Percentiles rank a stretch among this genome's conserved stretches.
These are phyloP conservation scores for Parotia lawesii DNA, from an alignment of 2,113 vertebrate species.

Conservation along the genomic window DNA sequence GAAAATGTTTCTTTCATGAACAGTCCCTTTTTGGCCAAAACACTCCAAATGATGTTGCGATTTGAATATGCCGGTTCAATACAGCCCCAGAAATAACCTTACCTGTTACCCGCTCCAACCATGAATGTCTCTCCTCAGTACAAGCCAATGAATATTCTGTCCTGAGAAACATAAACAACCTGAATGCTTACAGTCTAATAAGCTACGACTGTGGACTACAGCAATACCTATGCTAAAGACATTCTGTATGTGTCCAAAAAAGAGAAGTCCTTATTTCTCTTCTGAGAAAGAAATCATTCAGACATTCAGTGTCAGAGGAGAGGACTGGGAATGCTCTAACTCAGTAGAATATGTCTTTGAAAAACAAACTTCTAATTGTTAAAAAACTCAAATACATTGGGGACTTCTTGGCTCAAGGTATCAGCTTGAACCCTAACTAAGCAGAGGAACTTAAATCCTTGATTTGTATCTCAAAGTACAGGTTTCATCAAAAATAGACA, in stretches of 20 bases:
- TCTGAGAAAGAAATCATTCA: neutral
- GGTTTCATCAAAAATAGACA: neutral
- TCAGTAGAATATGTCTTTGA: neutral
- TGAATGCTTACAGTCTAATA: neutral
- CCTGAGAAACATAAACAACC: neutral
- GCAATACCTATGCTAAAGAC: neutral
- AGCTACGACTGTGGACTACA: neutral
- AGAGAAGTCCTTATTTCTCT: neutral
- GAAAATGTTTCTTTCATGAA: neutral
- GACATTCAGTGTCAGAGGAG: neutral
- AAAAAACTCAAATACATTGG: neutral
- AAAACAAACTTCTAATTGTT: neutral
- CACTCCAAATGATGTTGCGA: neutral
- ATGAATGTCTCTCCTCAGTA: neutral
- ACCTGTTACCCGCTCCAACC: neutral
- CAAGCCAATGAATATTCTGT: neutral
- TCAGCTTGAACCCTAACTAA: neutral
- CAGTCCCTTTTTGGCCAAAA: neutral
- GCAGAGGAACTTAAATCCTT: neutral
- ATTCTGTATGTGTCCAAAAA: neutral
- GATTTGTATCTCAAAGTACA: neutral
- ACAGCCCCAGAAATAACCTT: neutral
- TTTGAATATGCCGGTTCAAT: rapidly evolving
- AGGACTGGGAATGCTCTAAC: neutral
- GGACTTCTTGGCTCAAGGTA: neutral